These are phyloP conservation scores for Neotragus moschatus DNA, from an alignment of 2,113 vertebrate species.

Conservation along the genomic window DNA sequence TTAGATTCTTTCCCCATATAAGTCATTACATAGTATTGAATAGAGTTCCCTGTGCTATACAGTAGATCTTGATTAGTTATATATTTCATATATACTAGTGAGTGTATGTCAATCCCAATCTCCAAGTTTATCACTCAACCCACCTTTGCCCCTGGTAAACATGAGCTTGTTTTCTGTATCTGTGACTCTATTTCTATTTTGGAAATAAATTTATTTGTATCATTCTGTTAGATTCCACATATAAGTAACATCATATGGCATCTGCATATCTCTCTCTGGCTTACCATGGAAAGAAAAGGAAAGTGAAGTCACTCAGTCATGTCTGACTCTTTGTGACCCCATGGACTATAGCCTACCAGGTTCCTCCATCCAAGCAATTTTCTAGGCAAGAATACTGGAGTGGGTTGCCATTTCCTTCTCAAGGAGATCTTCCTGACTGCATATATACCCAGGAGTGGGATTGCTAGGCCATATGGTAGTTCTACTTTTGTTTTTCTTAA, in stretches of 20 bases:
- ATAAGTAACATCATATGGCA: not conserved
- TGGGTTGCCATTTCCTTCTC: not conserved
- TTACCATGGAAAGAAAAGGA: not conserved
- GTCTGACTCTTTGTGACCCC: not conserved
- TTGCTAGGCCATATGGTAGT: not conserved
- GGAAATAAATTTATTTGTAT: not conserved
- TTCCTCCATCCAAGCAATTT: not conserved
- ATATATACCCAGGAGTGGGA: not conserved
- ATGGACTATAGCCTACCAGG: not conserved
- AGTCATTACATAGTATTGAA: not conserved
- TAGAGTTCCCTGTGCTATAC: not conserved
- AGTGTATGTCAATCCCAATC: not conserved
- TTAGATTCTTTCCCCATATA: not conserved
- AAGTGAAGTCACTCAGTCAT: not conserved
- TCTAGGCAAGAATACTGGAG: not conserved
- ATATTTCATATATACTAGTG: not conserved
- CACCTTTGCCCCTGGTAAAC: accelerated
- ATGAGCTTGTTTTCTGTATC: not conserved
- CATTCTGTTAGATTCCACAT: not conserved
- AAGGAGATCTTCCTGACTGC: not conserved
- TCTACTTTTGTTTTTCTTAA: not conserved
- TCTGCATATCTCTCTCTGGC: not conserved
- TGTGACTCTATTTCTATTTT: not conserved
- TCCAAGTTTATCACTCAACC: not conserved
- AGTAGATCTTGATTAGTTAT: not conserved